Percentiles rank a stretch among this genome's conserved stretches.
phyloP scores from a whole-genome alignment of 2,888 invertebrate genomes.

The Sesia apiformis region DNA sequence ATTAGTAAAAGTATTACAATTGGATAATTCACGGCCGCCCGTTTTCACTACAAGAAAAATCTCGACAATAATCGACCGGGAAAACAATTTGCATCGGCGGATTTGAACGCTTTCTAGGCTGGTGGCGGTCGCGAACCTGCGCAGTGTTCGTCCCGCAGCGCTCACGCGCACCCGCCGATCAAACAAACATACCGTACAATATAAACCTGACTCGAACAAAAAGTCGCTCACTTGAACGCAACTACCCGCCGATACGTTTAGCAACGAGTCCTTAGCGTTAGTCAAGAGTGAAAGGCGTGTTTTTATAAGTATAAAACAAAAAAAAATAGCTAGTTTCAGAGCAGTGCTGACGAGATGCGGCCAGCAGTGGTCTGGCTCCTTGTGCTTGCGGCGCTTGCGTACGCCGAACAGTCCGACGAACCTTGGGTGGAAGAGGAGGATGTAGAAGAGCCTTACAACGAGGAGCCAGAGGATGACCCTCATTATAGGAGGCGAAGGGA shows the following conservation, averaged over 20 bases:
- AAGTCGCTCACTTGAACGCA: constrained; percentile 4
- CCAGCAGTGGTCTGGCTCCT: constrained; percentile 36
- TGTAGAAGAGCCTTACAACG: constrained; percentile 1
- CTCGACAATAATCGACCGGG: constrained; percentile 41
- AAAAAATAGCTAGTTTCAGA: constrained; percentile 30
- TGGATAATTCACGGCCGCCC: constrained; percentile 46
- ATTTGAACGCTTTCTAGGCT: constrained; percentile 54
- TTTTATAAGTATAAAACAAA: constrained; percentile 49
- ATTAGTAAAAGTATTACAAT: constrained; percentile 29
- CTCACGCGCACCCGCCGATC: constrained; percentile 25
- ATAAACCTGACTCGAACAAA: constrained; percentile 26
- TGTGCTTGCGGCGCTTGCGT: constrained; percentile 23
- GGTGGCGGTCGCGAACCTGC: constrained; percentile 12
- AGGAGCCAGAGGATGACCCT: constrained; percentile 19
- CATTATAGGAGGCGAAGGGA: constrained; percentile 27
- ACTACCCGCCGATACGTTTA: constrained; percentile 20
- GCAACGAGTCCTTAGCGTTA: constrained; percentile 34
- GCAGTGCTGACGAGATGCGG: constrained; percentile 45
- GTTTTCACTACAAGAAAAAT: constrained; percentile 51
- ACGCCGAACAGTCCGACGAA: constrained; percentile 38
- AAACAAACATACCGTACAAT: constrained; percentile 26
- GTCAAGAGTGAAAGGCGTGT: constrained; percentile 43
- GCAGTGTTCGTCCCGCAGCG: constrained; percentile 35
- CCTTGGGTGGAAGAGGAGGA: constrained; percentile 51
- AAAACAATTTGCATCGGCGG: constrained; percentile 36